phyloP scores from a whole-genome alignment of 2,888 invertebrate genomes.

The Glyphotaelius pellucidus region DNA sequence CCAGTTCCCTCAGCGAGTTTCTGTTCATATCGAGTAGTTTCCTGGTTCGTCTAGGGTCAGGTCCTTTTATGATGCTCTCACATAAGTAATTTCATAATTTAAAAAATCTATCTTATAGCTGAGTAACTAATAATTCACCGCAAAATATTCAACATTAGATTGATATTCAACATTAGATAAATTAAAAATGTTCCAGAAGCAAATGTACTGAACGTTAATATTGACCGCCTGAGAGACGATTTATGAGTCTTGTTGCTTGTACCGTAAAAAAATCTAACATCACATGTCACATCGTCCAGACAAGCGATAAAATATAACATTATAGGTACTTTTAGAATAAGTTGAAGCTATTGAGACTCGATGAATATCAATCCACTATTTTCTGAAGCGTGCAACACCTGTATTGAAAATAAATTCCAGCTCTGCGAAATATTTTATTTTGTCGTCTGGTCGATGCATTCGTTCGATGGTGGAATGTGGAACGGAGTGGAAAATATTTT shows the following conservation, averaged over 20 bases:
- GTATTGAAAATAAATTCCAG: neutral
- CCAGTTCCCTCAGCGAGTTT: too few species aligned
- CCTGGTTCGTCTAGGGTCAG: too few species aligned
- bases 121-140: too few species aligned
- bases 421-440: neutral
- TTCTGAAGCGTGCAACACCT: neutral
- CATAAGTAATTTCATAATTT: too few species aligned
- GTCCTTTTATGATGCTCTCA: too few species aligned
- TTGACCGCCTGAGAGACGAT: too few species aligned
- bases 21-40: too few species aligned
- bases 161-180: too few species aligned
- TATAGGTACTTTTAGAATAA: neutral
- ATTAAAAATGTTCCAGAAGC: too few species aligned
- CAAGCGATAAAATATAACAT: neutral
- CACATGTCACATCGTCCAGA: neutral
- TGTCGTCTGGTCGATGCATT: neutral
- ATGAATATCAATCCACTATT: neutral
- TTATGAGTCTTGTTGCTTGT: neutral
- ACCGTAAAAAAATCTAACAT: neutral
- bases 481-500: neutral
- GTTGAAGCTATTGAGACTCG: neutral
- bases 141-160: too few species aligned
- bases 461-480: neutral
- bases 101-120: too few species aligned
- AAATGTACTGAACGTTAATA: too few species aligned